Evolutionary conservation across 2,888 invertebrate species (phyloP).

Genomic region (Eudasyphora cyanicolor): DNA sequence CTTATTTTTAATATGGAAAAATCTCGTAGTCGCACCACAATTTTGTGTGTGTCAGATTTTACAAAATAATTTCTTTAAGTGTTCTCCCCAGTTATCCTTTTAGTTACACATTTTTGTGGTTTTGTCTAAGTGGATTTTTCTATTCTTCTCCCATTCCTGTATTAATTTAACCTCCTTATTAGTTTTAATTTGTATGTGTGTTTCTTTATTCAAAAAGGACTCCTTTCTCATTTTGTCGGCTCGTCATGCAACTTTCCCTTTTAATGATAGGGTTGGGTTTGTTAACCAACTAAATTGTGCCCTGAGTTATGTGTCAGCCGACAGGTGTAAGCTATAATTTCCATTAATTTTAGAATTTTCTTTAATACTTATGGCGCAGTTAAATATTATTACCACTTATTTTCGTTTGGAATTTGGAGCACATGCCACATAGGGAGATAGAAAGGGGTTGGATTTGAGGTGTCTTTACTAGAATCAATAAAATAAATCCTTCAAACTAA

Average conservation of each 20-base stretch:
- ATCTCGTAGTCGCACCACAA: too few species aligned
- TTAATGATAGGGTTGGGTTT: slow-evolving; percentile 55
- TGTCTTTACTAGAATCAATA: background rate
- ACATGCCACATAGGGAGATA: background rate
- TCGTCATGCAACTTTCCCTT: slow-evolving; percentile 6
- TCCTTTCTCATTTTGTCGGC: background rate
- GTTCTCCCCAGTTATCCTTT: background rate
- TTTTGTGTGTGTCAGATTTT: too few species aligned
- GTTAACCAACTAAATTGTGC: background rate
- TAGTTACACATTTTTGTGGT: slow-evolving; percentile 9
- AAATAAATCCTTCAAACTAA: slow-evolving; percentile 17
- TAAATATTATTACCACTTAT: slow-evolving; percentile 17
- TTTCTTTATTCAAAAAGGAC: too few species aligned
- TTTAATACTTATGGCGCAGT: background rate
- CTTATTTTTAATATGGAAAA: too few species aligned
- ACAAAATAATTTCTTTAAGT: slow-evolving; percentile 32
- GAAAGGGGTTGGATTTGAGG: slow-evolving; percentile 26
- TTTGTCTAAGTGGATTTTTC: slow-evolving; percentile 39
- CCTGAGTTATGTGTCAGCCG: slow-evolving; percentile 28
- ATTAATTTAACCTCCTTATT: slow-evolving; percentile 44
- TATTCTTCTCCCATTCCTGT: background rate
- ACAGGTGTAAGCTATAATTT: slow-evolving; percentile 57
- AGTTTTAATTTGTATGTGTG: background rate
- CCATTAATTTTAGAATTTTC: background rate
- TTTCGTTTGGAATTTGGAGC: background rate